Conservation (phyloP, 2,797 vertebrate genomes). For the Remorina albescens region DNA sequence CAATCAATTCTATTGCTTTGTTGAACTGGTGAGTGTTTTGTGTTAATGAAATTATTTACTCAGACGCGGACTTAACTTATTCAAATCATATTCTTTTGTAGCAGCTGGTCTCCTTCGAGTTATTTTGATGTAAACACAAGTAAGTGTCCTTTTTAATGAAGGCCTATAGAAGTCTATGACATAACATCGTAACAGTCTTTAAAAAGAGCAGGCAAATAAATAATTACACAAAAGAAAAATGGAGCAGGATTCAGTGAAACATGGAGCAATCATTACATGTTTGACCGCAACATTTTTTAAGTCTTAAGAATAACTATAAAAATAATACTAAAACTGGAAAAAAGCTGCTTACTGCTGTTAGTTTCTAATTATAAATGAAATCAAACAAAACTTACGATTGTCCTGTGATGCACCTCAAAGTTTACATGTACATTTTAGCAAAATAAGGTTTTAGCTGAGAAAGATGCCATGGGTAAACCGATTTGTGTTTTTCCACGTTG, state of each 20-base stretch:
- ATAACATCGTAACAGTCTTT: constrained; percentile 65
- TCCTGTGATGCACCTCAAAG: constrained; percentile 27
- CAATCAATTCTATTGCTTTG: constrained; percentile 13
- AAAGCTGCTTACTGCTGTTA: neutral
- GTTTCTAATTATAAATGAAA: neutral
- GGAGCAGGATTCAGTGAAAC: constrained; percentile 56
- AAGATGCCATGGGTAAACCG: neutral
- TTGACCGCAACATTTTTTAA: neutral
- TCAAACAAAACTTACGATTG: neutral
- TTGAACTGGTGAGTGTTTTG: neutral
- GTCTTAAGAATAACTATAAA: constrained; percentile 7
- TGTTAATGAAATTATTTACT: neutral
- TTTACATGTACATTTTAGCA: neutral
- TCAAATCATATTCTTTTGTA: constrained; percentile 3
- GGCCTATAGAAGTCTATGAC: constrained; percentile 5
- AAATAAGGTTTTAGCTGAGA: neutral
- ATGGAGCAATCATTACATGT: constrained; percentile 1
- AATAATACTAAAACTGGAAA: neutral
- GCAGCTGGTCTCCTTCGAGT: constrained; percentile 41
- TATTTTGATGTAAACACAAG: constrained; percentile 29
- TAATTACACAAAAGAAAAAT: constrained; percentile 40
- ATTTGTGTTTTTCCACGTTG: neutral
- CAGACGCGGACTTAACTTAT: constrained; percentile 7
- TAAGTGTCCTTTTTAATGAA: neutral
- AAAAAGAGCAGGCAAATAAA: constrained; percentile 58